Evolutionary conservation across 2,797 vertebrate genomes (phyloP), one percentile per base, ranked within the genome.

Genomic region (Pogoniulus pusillus): DNA sequence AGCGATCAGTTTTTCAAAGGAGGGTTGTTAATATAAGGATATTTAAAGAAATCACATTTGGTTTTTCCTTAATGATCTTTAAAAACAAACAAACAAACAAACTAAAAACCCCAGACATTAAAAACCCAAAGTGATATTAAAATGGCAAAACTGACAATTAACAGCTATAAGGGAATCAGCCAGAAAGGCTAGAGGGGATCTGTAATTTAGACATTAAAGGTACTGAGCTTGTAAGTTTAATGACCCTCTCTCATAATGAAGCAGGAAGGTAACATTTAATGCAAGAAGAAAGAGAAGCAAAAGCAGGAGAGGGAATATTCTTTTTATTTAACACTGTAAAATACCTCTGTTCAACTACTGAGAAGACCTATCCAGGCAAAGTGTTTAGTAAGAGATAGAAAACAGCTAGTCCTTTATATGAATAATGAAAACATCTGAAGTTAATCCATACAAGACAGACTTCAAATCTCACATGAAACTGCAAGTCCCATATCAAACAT

Each of bases 301-400:
- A 86, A 91, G 49, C 59, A 75, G 23, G 37, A 94, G 23, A 87
- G 60, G 37, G 43, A 79, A 87, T 85, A 62, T 72, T 77, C 13
- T 65, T 93, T 75, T 85, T 69, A 65, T 85, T 94, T 76, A 94
- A 87, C 53, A 82, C 29, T 64, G 39, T 77, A 81, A 77, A 85
- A 91, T 49, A 94, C 51, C 26, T 27, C 58, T 51, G 10, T 79
- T 73, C 60, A 71, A 62, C 49, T 91, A 63, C 2, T 73, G 69
- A 64, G 90, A 89, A 79, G 49, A 79, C 30, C 66, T 19, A 34
- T 32, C 22, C 73, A 53, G 57, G 49, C 47, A 78, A 87, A 83
- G 32, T 9, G 92, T 89, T 89, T 69, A 73, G 10, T 41, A 87
- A 82, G 53, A 32, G 3, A n/a, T 51, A 78, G 34, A 83, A 91